phyloP scores from a whole-genome alignment of 2,113 vertebrate genomes.

The Columbina picui region DNA sequence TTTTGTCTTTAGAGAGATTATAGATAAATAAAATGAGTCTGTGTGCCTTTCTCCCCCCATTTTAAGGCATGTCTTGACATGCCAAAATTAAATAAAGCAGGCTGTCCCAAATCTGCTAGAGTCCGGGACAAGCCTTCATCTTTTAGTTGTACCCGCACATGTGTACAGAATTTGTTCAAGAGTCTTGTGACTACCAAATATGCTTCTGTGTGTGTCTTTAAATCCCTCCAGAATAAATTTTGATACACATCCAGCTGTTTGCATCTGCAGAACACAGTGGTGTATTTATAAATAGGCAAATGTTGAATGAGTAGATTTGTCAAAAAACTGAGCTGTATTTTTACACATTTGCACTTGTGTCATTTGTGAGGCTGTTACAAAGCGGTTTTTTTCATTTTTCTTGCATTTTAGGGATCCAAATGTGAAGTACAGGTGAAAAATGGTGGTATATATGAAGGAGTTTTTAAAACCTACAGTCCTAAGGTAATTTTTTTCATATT shows the following conservation, averaged over 20 bases:
- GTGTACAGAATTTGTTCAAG: neutral
- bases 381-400: constrained; percentile 3
- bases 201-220: neutral
- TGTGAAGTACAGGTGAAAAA: constrained; percentile 99
- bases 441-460: constrained; percentile 95
- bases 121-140: neutral
- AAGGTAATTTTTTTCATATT: constrained; percentile 83
- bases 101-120: neutral
- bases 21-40: neutral
- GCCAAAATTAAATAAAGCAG: neutral
- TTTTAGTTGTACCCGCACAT: neutral
- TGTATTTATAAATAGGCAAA: neutral
- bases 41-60: neutral
- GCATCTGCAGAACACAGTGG: neutral
- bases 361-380: neutral
- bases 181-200: neutral
- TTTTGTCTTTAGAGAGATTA: neutral
- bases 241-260: neutral
- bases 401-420: constrained; percentile 90
- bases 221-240: neutral
- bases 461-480: constrained; percentile 98
- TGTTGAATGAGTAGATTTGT: neutral
- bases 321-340: neutral
- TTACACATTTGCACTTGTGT: neutral
- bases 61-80: neutral